Evolutionary conservation across 2,113 vertebrate species (phyloP), one percentile per base, ranked within the genome.

Genomic region (Salvelinus alpinus): DNA sequence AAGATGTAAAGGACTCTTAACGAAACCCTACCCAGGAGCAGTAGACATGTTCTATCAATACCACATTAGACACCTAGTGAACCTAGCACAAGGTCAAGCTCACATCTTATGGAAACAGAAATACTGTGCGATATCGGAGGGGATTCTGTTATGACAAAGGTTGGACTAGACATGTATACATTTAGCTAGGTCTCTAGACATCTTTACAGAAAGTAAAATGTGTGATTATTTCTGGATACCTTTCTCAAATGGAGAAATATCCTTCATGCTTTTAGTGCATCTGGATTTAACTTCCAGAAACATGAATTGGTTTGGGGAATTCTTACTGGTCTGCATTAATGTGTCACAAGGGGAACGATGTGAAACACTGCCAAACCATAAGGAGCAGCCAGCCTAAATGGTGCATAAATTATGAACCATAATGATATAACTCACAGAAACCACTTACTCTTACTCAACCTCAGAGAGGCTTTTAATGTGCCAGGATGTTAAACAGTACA

Each of bases 1-100:
- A 66, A 22, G 59, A 62, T 31, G 73, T 68, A 70, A 64, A 20
- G 51, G 27, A 67, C 27, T 67, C 65, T 20, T 38, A 67, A 29
- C 5, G 29, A 31, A 34, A 67, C 65, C 14, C 18, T 14, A 66
- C 4, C 14, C 65, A 67, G 27, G 27, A 34, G 34, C 65, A 67
- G 4, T 1, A 16, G 29, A 67, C 65, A 67, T 11, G 57, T 22
- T 60, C 16, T n/a, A 18, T 60, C 16, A 60, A 60, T 60, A 20
- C n/a, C n/a, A n/a, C 57, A n/a, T 60, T 60, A 22, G 57, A 9
- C 8, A n/a, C 16, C 20, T 60, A 20, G 57, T 60, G 34, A 34
- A 34, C 34, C 34, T 5, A 5, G 31, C 31, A 12, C 20, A 6
- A 60, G 57, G 7, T 60, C 48, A 60, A 60, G 57, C 57, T 60